A percentile compares a stretch with the other conserved stretches of the same genome.
phyloP scores from a whole-genome alignment of 1,140 invertebrate species.

The Procambarus virginalis region DNA sequence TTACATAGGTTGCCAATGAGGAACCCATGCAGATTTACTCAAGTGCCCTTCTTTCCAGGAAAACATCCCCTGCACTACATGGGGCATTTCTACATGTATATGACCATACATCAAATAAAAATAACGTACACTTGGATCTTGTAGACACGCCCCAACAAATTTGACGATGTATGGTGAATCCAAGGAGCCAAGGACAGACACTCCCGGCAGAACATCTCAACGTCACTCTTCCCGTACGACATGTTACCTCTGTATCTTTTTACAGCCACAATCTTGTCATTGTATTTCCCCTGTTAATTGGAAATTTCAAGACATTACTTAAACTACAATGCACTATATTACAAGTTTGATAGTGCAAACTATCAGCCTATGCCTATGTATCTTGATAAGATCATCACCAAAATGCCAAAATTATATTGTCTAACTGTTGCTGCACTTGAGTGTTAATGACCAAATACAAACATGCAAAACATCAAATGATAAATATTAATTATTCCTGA shows the following conservation, averaged over 20 bases:
- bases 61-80: no score
- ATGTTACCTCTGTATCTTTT: slow-evolving; percentile 76
- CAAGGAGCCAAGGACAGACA: slow-evolving; percentile 75
- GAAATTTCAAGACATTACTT: background rate
- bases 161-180: slow-evolving; percentile 76
- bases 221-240: slow-evolving; percentile 76
- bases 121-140: slow-evolving; percentile 76
- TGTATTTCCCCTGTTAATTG: slow-evolving; percentile 72
- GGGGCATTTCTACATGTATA: no score
- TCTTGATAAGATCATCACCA: background rate
- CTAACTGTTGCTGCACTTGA: no score
- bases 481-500: no score
- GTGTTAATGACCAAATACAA: no score
- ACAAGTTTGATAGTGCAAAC: no score
- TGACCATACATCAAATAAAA: background rate
- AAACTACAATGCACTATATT: no score
- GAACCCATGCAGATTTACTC: no score
- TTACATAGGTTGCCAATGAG: no score
- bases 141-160: slow-evolving; percentile 76
- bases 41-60: no score
- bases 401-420: no score
- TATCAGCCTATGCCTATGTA: background rate
- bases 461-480: no score
- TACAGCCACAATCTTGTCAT: slow-evolving; percentile 75
- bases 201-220: slow-evolving; percentile 77